Evolutionary conservation across 2,888 invertebrate species (phyloP).

Genomic region (Lepidonotus clava): DNA sequence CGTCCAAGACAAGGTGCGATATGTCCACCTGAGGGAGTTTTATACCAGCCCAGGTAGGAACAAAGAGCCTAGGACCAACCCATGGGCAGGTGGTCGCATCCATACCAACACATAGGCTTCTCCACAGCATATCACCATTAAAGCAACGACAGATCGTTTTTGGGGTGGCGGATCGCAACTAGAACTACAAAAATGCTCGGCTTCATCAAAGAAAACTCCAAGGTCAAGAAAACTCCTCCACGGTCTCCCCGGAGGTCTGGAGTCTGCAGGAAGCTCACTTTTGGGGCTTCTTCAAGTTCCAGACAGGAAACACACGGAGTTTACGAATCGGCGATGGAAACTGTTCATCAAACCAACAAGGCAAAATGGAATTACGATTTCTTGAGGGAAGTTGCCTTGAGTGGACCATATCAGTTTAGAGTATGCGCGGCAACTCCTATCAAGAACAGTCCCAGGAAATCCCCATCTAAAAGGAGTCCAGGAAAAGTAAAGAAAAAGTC

Average conservation of each 20-base stretch:
- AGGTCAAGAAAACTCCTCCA: neutral
- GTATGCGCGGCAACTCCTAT: neutral
- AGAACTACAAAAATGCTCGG: neutral
- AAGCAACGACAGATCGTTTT: too few relatives aligned
- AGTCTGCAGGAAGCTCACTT: constrained; percentile 7
- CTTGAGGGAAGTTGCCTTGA: neutral
- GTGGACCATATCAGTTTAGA: neutral
- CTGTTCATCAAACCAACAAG: neutral
- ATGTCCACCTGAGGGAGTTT: neutral
- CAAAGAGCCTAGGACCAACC: neutral
- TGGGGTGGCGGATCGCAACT: too few relatives aligned
- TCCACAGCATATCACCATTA: too few relatives aligned
- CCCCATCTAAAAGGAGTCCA: too few relatives aligned
- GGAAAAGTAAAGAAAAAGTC: neutral
- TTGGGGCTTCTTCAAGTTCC: neutral
- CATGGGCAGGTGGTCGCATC: neutral
- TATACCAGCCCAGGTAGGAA: neutral
- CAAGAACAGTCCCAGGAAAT: neutral
- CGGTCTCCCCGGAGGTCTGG: neutral
- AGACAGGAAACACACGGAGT: neutral
- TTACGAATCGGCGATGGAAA: neutral
- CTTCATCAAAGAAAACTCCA: neutral
- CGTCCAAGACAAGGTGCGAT: neutral
- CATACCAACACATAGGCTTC: neutral
- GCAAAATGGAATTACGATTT: neutral